Base-by-base conservation (phyloP, 2,888 invertebrate genomes). In the Mythimna ferrago region DNA sequence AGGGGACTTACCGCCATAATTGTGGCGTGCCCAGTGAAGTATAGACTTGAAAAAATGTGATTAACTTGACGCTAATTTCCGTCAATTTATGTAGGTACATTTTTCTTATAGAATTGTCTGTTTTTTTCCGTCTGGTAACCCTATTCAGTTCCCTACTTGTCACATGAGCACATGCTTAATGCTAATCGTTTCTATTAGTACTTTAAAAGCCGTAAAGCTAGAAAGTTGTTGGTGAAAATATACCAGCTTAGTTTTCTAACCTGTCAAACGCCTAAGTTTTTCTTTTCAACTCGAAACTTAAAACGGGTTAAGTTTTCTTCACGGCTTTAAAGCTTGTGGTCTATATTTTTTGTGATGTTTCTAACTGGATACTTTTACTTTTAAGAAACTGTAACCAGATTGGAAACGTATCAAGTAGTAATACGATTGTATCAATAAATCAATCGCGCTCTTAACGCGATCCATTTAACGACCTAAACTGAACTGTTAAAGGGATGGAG, bases 151-250 rank as follows among this genome's bases (percentile, higher is more conserved):
- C 41, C n/a, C 11, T 0, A 60, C 32, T 76, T 48, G 54, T 60
- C 53, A 21, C 66, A 65, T 70, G n/a, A 51, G 48, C 68, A 79
- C 48, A 72, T 68, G 71, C n/a, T 21, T 68, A 76, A 72, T 67
- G 76, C 57, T 80, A 80, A 84, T 80, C 9, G 62, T 71, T 56
- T 68, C 74, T 76, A 61, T 83, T 74, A 76, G 69, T 75, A 61
- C 64, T 78, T 81, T 75, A 11, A 76, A 78, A 75, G 66, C 26
- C 57, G 69, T 75, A 54, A 57, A 77, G 19, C 57, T 76, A 76
- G 84, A 84, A 84, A 84, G 83, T 73, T 56, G 68, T 56, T 21
- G 79, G 83, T 81, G 85, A 85, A 83, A 84, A 81, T 77, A 56
- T 63, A n/a, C 16, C 64, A 54, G 62, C 63, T 58, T 63, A 69